Evolutionary conservation across 2,113 vertebrate genomes (phyloP).

Genomic region (Nycticryphes semicollaris): DNA sequence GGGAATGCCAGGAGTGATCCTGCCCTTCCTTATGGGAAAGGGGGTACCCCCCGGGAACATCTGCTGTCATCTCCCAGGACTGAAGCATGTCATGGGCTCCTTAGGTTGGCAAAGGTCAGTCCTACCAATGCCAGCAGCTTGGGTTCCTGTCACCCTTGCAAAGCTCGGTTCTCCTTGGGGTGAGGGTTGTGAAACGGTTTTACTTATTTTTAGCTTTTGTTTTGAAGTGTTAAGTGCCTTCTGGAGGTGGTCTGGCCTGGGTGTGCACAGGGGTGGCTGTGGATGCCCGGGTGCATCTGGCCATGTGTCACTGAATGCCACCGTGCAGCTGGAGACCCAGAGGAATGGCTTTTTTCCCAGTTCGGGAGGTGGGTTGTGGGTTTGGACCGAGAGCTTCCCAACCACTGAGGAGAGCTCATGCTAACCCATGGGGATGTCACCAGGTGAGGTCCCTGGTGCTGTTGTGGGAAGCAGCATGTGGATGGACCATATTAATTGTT

Average conservation of each 20-base stretch:
- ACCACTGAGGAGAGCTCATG: accelerated
- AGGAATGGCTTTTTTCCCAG: not conserved
- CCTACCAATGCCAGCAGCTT: not conserved
- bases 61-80: not conserved
- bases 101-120: not conserved
- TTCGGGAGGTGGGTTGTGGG: not conserved
- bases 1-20: accelerated
- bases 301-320: not conserved
- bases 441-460: not conserved
- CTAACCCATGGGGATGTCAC: not conserved
- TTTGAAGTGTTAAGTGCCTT: not conserved
- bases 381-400: not conserved
- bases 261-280: not conserved
- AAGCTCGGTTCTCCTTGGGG: not conserved
- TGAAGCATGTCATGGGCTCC: accelerated
- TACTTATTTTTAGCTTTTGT: conserved; percentile 8
- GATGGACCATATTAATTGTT: not conserved
- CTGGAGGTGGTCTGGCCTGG: not conserved
- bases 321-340: accelerated
- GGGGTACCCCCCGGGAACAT: not conserved
- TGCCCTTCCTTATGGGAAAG: not conserved
- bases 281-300: not conserved
- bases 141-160: not conserved
- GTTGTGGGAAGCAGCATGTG: not conserved
- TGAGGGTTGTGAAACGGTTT: not conserved